phyloP scores from a whole-genome alignment of 2,113 vertebrate genomes.

The Rhadina sibilatrix region DNA sequence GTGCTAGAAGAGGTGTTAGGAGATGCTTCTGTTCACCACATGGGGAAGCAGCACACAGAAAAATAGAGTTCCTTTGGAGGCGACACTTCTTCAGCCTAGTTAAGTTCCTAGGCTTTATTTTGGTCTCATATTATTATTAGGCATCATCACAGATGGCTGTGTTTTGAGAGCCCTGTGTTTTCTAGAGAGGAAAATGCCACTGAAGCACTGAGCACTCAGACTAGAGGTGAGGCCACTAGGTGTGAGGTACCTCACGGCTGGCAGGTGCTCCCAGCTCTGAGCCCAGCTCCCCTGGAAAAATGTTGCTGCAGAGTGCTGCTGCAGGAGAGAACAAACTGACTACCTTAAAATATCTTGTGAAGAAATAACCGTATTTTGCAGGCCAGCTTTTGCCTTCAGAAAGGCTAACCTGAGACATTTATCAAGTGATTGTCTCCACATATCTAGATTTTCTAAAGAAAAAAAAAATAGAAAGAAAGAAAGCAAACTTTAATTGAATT shows the following conservation, averaged over 20 bases:
- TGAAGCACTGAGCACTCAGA: fast-evolving
- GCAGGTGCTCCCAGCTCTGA: not conserved
- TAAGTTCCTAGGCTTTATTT: not conserved
- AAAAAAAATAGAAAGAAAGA: not conserved
- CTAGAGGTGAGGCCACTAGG: no score
- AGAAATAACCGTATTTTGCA: not conserved
- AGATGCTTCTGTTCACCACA: fast-evolving
- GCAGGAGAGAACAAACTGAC: not conserved
- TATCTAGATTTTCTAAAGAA: not conserved
- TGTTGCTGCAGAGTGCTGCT: not conserved
- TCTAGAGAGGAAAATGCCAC: fast-evolving
- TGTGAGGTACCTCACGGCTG: not conserved
- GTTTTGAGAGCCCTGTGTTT: not conserved
- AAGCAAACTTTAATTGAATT: not conserved
- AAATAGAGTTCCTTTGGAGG: not conserved
- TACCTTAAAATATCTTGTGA: not conserved
- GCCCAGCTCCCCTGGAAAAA: not conserved
- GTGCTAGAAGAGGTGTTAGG: not conserved
- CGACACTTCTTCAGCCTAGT: not conserved
- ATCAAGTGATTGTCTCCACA: fast-evolving
- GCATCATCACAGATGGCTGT: not conserved
- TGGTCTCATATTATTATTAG: not conserved
- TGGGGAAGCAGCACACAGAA: not conserved
- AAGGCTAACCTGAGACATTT: not conserved
- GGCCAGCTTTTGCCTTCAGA: not conserved